Evolutionary conservation across 2,113 vertebrate genomes (phyloP), one percentile per base, ranked within the genome.

Genomic region (Paralichthys olivaceus): DNA sequence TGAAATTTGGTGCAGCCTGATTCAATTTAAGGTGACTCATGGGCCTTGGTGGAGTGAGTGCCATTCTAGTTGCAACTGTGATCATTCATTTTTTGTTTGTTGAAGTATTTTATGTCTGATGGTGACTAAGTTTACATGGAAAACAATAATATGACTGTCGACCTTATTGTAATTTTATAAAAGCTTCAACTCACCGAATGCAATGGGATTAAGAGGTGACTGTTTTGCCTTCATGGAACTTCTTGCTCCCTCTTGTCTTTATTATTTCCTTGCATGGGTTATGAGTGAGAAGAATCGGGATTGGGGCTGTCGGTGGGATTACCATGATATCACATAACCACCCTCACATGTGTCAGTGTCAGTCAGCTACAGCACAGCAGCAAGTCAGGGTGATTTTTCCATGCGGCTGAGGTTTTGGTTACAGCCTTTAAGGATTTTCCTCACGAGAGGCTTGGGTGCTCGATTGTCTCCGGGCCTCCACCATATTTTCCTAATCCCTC

Each of bases 401-500:
- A 32, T 43, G 40, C 49, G 37, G 65, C 26, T 14, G 55, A 80
- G 86, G 79, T 84, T 81, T 80, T 49, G 64, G 22, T 74, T 77
- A 40, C 34, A 69, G 73, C 72, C 73, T 64, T 54, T 64, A 66
- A 69, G 84, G 79, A 82, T 90, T 89, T 90, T 75, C 37, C 61
- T 71, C 65, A 23, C 76, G 23, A 37, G 74, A 80, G 64, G 55
- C 72, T 79, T 8, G 75, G 81, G 81, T 80, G 70, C 72, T 73
- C 28, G 9, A 82, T 89, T 51, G 75, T 75, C 80, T 76, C 75
- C 26, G 2, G 61, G 63, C 68, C 65, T 76, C 62, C 66, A 19
- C 75, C 67, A 68, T 63, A 71, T 88, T 87, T 86, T 79, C 61
- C 81, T 87, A 93, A 91, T 88, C 89, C 80, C 56, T 68, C 79